phyloP scores from a whole-genome alignment of 2,797 vertebrate genomes.

The Rhinatrema bivittatum region DNA sequence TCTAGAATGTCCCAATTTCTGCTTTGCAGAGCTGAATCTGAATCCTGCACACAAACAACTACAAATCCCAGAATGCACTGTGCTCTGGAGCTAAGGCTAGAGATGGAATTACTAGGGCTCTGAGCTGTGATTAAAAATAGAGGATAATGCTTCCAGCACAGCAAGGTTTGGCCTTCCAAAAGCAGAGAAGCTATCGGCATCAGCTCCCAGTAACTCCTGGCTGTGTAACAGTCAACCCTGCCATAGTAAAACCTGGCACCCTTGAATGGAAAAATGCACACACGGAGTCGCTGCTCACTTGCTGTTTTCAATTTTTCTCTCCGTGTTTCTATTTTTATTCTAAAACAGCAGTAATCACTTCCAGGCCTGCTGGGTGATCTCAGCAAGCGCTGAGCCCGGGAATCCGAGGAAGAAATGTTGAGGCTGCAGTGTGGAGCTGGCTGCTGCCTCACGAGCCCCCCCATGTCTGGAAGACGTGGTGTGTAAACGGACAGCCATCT shows the following conservation, averaged over 20 bases:
- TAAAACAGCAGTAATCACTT: not conserved
- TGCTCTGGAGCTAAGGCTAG: not conserved
- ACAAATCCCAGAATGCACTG: not conserved
- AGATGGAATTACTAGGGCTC: no score
- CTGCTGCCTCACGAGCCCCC: not conserved
- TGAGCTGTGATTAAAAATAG: no score
- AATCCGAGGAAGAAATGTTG: conserved; percentile 12
- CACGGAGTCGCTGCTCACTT: conserved; percentile 8
- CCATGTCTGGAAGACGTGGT: not conserved
- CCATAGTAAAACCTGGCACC: conserved; percentile 34
- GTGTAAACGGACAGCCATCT: not conserved
- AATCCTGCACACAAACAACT: not conserved
- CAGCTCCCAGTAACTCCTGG: not conserved
- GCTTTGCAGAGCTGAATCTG: not conserved
- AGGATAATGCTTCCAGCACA: no score
- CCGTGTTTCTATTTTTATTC: conserved; percentile 14
- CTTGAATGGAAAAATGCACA: conserved; percentile 36
- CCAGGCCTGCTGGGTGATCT: not conserved
- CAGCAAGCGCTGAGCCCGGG: not conserved
- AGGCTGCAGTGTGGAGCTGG: not conserved
- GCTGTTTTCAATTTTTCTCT: not conserved
- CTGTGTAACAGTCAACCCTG: conserved; percentile 1
- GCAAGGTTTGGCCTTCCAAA: no score
- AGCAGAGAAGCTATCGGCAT: not conserved
- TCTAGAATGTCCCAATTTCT: not conserved